Conservation (phyloP, 64 coral and sea anemone species). For the Pocillopora verrucosa region DNA sequence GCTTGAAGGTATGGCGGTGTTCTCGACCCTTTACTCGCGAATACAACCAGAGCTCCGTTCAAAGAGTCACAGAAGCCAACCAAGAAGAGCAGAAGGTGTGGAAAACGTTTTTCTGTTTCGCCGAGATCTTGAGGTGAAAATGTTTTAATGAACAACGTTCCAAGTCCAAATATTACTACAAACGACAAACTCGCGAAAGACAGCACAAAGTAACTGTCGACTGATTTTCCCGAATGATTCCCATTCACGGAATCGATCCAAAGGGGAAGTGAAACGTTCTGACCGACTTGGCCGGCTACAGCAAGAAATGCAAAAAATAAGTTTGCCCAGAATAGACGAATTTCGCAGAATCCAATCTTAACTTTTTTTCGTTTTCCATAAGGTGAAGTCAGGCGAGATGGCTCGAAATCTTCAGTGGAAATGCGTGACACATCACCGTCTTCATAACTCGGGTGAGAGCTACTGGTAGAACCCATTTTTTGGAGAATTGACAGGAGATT, state of each 20-base stretch:
- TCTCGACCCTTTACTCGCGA: conserved; percentile 45
- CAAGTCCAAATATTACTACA: conserved; percentile 54
- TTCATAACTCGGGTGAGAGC: no score
- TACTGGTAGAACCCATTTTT: neutral
- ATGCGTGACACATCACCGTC: no score
- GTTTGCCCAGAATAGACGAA: conserved; percentile 49
- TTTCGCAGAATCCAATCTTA: conserved; percentile 18
- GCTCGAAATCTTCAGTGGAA: neutral
- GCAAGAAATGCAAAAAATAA: conserved; percentile 41
- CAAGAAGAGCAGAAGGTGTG: conserved; percentile 52
- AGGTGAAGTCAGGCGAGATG: neutral
- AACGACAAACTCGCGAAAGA: conserved; percentile 52
- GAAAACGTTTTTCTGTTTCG: conserved; percentile 66
- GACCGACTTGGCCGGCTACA: conserved; percentile 32
- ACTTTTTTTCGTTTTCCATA: neutral
- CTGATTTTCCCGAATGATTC: neutral
- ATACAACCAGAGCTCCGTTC: conserved; percentile 61
- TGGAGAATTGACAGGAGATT: neutral
- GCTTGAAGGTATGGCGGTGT: conserved; percentile 75
- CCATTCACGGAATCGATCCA: conserved; percentile 61
- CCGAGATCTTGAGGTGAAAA: conserved; percentile 67
- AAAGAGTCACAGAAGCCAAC: conserved; percentile 65
- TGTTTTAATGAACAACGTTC: conserved; percentile 38
- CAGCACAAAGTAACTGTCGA: conserved; percentile 66
- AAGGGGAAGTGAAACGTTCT: conserved; percentile 41